Evolutionary conservation across 2,888 invertebrate genomes (phyloP).

Genomic region (Lochmaea crataegi): DNA sequence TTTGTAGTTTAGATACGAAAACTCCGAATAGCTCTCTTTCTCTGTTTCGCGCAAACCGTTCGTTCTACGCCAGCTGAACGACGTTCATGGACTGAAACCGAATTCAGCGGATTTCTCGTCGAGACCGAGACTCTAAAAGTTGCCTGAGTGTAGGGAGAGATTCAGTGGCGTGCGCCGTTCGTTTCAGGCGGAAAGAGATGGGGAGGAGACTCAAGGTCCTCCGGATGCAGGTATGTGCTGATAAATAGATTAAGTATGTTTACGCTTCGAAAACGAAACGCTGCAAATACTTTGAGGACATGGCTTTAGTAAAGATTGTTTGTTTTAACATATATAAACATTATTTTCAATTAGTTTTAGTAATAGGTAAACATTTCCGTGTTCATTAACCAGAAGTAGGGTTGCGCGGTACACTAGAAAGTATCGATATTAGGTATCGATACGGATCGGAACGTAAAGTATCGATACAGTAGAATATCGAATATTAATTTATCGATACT

Average conservation of each 20-base stretch:
- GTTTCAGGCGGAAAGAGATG: slow-evolving; percentile 20
- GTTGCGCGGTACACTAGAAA: too few relatives aligned
- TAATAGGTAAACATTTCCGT: not conserved
- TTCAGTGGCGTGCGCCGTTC: slow-evolving; percentile 35
- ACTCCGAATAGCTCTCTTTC: slow-evolving; percentile 21
- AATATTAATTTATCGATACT: too few relatives aligned
- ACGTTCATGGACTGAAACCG: slow-evolving; percentile 43
- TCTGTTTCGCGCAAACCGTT: slow-evolving; percentile 17
- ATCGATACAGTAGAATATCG: too few relatives aligned
- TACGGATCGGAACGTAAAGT: too few relatives aligned
- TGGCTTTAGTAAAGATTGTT: slow-evolving; percentile 10
- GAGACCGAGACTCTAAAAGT: slow-evolving; percentile 45
- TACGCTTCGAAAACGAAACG: slow-evolving; percentile 20
- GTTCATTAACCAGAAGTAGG: not conserved
- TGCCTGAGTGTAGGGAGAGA: slow-evolving; percentile 43
- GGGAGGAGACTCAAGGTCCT: slow-evolving; percentile 25
- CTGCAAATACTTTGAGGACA: slow-evolving; percentile 12
- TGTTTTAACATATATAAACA: slow-evolving; percentile 8
- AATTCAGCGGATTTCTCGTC: slow-evolving; percentile 34
- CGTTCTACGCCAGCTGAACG: slow-evolving; percentile 32
- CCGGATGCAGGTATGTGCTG: slow-evolving; percentile 34
- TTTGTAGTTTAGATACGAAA: slow-evolving; percentile 36
- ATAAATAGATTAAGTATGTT: slow-evolving; percentile 23
- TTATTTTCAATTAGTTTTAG: slow-evolving; percentile 6
- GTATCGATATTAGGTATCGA: too few relatives aligned